Base-by-base conservation (phyloP, 1,140 invertebrate species). In the Drosophila suzukii region DNA sequence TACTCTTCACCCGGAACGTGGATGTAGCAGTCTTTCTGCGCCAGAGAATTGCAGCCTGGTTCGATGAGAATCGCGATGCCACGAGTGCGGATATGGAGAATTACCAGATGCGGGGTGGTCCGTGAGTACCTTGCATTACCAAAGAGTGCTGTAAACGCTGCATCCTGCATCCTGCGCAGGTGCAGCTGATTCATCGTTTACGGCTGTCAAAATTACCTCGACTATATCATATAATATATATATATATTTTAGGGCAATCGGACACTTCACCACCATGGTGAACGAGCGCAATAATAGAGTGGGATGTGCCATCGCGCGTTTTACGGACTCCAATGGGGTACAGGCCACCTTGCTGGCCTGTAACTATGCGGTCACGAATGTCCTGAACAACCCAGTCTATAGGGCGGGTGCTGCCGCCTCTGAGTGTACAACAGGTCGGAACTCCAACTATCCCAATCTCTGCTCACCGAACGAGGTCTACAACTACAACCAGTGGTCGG, bases 321-420 rank as follows among this genome's bases (percentile, higher is more conserved):
- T 71, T 13, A 91, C 88, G 27, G 77, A 81, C 24, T 44, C 77
- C 11, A 46, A 54, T 4, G 72, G 70, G 8, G 43, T 59, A 4
- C 58, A 63, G 17, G 72, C 38, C 11, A 90, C 86, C 4, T 49
- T 91, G 7, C 51, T 91, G 36, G 84, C 59, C 24, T 91, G 89
- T 56, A 83, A 91, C 51, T 91, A 91, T 49, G 83, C 89, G 17
- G 79, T 80, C 2, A 91, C 89, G 0, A 91, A 91, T 65, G 74
- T 91, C 0, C 13, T 70, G 1, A 78, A 81, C 27, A 81, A 80
- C 39, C 78, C 84, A 7, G 63, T 91, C 0, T 91, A 91, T 43
- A 62, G 84, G 3, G 41, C 77, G n/a, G 84, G 84, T 3, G 0
- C 61, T 6, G 51, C 89, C 6, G 84, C 75, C n/a, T 62, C 71